Percentiles rank a stretch among this genome's conserved stretches.
Conservation (phyloP, 2,797 vertebrate species). For the Glossophaga mutica region DNA sequence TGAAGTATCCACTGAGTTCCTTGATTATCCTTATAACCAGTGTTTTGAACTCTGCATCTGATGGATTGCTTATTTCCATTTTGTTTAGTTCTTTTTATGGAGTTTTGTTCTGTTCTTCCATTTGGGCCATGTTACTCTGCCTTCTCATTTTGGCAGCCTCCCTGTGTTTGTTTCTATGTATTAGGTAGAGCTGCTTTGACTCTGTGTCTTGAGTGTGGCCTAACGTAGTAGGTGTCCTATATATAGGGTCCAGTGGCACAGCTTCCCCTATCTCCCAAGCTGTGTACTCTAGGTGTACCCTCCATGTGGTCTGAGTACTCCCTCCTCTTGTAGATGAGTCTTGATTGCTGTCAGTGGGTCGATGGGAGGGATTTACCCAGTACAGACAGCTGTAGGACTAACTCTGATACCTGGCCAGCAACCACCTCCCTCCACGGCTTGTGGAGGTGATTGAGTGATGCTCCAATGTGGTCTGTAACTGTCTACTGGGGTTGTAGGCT, state of each 20-base stretch:
- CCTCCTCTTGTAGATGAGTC: neutral
- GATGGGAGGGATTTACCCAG: neutral
- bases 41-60: neutral
- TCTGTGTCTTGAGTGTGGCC: neutral
- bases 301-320: neutral
- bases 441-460: neutral
- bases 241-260: neutral
- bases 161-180: neutral
- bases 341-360: neutral
- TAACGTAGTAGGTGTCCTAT: neutral
- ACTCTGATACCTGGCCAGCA: neutral
- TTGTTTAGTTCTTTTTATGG: neutral
- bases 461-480: neutral
- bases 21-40: neutral
- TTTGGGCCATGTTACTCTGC: neutral
- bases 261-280: neutral
- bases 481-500: neutral
- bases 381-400: neutral
- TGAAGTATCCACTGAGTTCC: neutral
- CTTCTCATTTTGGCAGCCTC: neutral
- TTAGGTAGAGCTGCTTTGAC: neutral
- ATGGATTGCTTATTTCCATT: neutral
- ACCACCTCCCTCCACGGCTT: neutral
- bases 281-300: neutral
- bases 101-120: neutral